Evolutionary conservation across 2,888 invertebrate species (phyloP).

Genomic region (Elgonia sp.): DNA sequence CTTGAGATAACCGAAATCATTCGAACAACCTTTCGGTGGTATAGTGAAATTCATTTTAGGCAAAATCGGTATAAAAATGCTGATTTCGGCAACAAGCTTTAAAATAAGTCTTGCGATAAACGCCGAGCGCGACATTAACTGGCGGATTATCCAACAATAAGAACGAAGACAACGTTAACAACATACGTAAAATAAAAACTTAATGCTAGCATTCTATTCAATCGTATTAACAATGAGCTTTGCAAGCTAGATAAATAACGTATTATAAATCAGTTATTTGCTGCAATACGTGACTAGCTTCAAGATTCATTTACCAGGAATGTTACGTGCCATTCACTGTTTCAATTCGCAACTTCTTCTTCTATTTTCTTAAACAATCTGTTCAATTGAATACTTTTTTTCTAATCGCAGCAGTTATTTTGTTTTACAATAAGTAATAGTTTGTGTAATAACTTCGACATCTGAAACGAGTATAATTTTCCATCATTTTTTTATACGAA

Average conservation of each 20-base stretch:
- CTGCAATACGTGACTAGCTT: constrained; percentile 42
- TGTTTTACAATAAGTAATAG: not conserved
- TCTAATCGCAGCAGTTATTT: not conserved
- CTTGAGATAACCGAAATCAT: constrained; percentile 60
- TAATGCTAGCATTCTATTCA: constrained; percentile 53
- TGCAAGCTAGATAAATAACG: constrained; percentile 41
- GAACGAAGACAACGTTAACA: constrained; percentile 57
- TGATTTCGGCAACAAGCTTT: constrained; percentile 64
- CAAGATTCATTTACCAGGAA: constrained; percentile 26
- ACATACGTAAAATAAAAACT: constrained; percentile 52
- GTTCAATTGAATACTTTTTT: constrained; percentile 7
- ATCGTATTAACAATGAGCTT: constrained; percentile 58
- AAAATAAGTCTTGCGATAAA: constrained; percentile 61
- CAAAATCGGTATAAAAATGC: constrained; percentile 71
- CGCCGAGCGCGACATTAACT: constrained; percentile 30
- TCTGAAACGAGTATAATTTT: too few species aligned
- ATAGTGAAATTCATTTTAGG: constrained; percentile 58
- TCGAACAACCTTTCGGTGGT: constrained; percentile 70
- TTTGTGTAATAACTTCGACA: not conserved
- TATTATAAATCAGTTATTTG: constrained; percentile 42
- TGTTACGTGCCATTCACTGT: constrained; percentile 22
- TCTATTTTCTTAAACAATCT: not conserved
- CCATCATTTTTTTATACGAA: too few species aligned
- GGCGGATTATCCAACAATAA: constrained; percentile 37
- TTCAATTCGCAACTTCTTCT: constrained; percentile 11